Percentiles rank a stretch among this genome's conserved stretches.
Conservation (phyloP, 2,113 vertebrate genomes). For the Hippocampus mohnikei region DNA sequence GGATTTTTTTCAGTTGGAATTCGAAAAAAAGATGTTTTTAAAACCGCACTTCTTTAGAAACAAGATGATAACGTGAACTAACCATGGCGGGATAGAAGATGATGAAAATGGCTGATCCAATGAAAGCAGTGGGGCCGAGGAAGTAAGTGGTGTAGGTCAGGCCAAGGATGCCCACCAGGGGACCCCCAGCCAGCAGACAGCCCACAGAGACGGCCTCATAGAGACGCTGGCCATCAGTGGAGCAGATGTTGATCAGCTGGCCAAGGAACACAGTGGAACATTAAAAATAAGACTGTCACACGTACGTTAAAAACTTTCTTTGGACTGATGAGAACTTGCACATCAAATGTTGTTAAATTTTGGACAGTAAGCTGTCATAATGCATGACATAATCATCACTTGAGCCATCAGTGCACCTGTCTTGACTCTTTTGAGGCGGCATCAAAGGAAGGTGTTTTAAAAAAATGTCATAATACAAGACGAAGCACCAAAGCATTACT, state of each 20-base stretch:
- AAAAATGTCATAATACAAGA: too few species aligned
- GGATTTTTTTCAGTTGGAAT: constrained; percentile 15
- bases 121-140: constrained; percentile 74
- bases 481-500: too few species aligned
- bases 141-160: constrained; percentile 72
- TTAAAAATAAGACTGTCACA: neutral
- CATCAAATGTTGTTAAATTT: neutral
- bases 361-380: neutral
- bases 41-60: constrained; percentile 1
- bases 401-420: neutral
- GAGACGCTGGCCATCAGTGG: constrained; percentile 76
- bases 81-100: constrained; percentile 79
- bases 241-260: constrained; percentile 80
- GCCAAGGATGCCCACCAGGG: constrained; percentile 73
- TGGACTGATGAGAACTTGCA: neutral
- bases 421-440: neutral
- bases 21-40: neutral
- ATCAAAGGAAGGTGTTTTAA: neutral
- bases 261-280: constrained; percentile 27
- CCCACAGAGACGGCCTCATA: constrained; percentile 72
- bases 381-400: neutral
- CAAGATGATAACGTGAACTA: constrained; percentile 9
- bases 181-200: constrained; percentile 73
- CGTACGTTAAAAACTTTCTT: too few species aligned
- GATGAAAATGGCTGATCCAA: constrained; percentile 77